These are phyloP conservation scores for Cephonodes hylas DNA, from an alignment of 2,888 invertebrate genomes.

Conservation along the genomic window DNA sequence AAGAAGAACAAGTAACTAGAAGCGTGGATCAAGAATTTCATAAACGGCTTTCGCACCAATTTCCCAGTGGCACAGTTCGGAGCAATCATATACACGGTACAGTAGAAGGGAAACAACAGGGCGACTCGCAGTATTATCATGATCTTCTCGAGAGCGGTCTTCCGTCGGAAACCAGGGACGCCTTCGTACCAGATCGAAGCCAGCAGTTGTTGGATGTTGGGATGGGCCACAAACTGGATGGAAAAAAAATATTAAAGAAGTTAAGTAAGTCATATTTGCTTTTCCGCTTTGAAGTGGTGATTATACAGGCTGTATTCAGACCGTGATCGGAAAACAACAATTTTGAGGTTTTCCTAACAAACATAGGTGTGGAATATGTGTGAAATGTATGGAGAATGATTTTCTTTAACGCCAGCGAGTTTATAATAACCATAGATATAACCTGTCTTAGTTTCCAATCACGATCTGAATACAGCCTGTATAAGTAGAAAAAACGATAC, in stretches of 20 bases:
- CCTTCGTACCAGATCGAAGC: conserved; percentile 98
- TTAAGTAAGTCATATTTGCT: no score
- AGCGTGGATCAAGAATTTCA: conserved; percentile 97
- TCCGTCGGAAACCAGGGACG: conserved; percentile 94
- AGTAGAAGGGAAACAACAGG: conserved; percentile 92
- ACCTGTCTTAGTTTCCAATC: no score
- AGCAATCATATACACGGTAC: conserved; percentile 90
- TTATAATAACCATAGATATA: no score
- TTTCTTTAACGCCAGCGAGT: no score
- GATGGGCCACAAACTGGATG: conserved; percentile 94
- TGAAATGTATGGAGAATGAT: no score
- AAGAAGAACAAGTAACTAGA: conserved; percentile 96
- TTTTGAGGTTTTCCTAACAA: no score
- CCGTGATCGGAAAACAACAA: no score
- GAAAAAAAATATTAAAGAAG: neutral
- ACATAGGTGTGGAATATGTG: no score
- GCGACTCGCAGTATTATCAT: conserved; percentile 89
- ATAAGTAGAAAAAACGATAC: no score
- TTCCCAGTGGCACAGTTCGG: conserved; percentile 90
- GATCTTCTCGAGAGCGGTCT: conserved; percentile 86
- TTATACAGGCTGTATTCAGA: no score
- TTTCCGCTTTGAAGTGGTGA: no score
- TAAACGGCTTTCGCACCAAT: conserved; percentile 95
- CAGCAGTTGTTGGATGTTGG: conserved; percentile 95
- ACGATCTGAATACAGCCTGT: no score